Conservation (phyloP, 2,888 invertebrate species). For the Myopa testacea region DNA sequence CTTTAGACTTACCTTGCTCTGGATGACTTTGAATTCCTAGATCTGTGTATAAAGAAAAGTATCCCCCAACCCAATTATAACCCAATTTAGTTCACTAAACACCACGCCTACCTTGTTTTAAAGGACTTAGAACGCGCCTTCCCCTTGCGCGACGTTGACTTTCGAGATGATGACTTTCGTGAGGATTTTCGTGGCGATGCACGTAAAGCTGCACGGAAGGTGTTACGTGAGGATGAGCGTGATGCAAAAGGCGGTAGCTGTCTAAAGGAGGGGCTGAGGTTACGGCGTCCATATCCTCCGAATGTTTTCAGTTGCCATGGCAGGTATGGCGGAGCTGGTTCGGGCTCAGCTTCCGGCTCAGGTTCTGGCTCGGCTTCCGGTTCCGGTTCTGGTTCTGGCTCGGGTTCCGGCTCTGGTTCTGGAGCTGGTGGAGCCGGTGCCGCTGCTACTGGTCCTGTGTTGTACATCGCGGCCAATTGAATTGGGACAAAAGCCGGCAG, state of each 20-base stretch:
- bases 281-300: slow-evolving; percentile 1
- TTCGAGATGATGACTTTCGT: not conserved
- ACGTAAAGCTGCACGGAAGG: not conserved
- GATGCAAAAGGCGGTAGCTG: slow-evolving; percentile 10
- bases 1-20: not conserved
- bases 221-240: not conserved
- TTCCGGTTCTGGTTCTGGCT: slow-evolving; percentile 43
- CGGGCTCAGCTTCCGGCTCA: slow-evolving; percentile 31
- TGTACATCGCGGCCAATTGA: slow-evolving; percentile 65
- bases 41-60: not conserved
- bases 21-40: not conserved
- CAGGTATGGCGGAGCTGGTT: slow-evolving; percentile 26
- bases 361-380: slow-evolving; percentile 49
- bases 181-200: not conserved
- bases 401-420: slow-evolving; percentile 47
- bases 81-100: not conserved
- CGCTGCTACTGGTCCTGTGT: slow-evolving; percentile 66
- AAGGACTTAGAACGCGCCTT: slow-evolving; percentile 31
- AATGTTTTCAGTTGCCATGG: slow-evolving; percentile 7
- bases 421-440: slow-evolving; percentile 59
- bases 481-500: slow-evolving; percentile 66
- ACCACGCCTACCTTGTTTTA: slow-evolving; percentile 29
- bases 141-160: slow-evolving; percentile 26
- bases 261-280: slow-evolving; percentile 1
- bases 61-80: not conserved